Base-by-base conservation (phyloP, 2,113 vertebrate genomes). In the Callopanchax toddi region DNA sequence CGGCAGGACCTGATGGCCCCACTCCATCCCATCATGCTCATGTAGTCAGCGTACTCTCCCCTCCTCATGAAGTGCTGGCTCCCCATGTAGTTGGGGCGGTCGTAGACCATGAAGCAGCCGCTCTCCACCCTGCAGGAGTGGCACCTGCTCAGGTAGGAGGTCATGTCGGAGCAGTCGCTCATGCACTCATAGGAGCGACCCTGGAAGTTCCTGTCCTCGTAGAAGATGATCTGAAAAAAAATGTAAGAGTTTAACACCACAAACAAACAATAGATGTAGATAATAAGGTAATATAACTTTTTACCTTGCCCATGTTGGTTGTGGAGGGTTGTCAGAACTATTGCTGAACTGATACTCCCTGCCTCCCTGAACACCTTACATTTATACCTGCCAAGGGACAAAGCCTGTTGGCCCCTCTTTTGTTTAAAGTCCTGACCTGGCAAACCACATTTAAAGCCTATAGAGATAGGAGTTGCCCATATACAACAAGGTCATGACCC, bases 201-300 rank as follows among this genome's bases (percentile, higher is more conserved):
- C 81, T 88, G 83, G 82, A 91, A 90, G 86, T 91, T 91, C 74
- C 57, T 89, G 3, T 92, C 91, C 87, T 92, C 88, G 70, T 87
- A 92, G 60, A 92, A 90, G 49, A 78, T 86, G 57, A 91, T 86
- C 89, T 89, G 44, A 13, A 25, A 51, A 32, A 12, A 34, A 61
- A 8, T 37, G 46, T 37, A 37, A 37, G n/a, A n/a, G n/a, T n/a
- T n/a, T 37, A 49, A 16, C 13, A 25, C 0, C 26, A 3, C 15
- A 11, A 42, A 8, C 37, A 51, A 42, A 7, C 5, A 34, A 18
- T 17, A 1, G 2, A 37, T 57, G 29, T 21, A 21, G 12, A n/a
- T 9, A 2, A 3, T 11, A n/a, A n/a, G n/a, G n/a, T n/a, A 10
- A 18, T 11, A 11, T 15, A 6, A 1, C 10, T 62, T 51, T 53